These are phyloP conservation scores for Cephus pulcher DNA, from an alignment of 2,888 invertebrate genomes.

Conservation along the genomic window DNA sequence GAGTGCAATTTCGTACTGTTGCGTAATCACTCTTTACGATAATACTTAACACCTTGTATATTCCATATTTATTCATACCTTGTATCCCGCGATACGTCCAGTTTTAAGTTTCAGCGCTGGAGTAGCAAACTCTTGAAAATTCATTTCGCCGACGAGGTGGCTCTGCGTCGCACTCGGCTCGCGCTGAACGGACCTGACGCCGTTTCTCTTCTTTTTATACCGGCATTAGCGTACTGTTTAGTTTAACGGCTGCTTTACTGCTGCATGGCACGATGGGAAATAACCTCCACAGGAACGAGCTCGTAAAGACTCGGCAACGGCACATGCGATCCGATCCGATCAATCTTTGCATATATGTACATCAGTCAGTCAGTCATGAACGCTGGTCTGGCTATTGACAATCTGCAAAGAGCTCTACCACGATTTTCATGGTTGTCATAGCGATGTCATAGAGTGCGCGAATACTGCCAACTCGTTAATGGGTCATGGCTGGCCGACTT, in stretches of 20 bases:
- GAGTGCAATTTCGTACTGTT: slow-evolving; percentile 34
- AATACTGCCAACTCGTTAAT: background rate
- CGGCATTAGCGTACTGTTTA: background rate
- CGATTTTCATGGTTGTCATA: background rate
- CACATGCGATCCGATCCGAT: background rate
- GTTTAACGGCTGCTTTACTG: background rate
- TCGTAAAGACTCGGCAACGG: background rate
- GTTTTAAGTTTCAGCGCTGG: background rate
- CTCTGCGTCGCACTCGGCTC: background rate
- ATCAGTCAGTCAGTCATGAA: background rate
- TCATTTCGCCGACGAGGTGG: background rate
- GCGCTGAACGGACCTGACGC: background rate
- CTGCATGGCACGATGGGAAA: background rate
- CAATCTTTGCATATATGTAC: background rate
- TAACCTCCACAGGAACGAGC: background rate
- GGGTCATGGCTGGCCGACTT: background rate
- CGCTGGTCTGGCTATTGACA: background rate
- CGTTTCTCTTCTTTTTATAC: background rate
- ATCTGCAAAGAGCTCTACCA: background rate
- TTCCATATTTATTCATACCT: background rate
- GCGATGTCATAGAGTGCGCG: background rate
- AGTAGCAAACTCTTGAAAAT: background rate
- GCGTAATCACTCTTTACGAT: background rate
- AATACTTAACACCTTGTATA: background rate
- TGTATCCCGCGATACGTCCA: background rate